phyloP scores from a whole-genome alignment of 1,140 invertebrate species.

The Solenopsis fugax region DNA sequence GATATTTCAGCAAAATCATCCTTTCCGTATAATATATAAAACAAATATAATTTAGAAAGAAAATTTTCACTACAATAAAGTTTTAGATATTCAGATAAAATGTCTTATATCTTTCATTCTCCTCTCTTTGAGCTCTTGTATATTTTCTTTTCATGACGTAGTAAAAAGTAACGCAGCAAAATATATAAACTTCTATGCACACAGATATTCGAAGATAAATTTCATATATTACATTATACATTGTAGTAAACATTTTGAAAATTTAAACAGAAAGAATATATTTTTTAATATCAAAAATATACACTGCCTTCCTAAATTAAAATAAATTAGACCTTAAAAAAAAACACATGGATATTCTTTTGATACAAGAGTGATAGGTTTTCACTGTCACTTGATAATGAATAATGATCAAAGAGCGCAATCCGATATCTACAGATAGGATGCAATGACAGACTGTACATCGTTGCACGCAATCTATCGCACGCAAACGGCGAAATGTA shows the following conservation, averaged over 20 bases:
- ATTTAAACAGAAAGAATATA: neutral
- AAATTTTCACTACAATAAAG: neutral
- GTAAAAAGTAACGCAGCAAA: neutral
- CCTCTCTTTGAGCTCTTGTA: neutral
- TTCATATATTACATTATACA: neutral
- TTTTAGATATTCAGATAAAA: slow-evolving; percentile 4
- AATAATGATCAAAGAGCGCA: slow-evolving; percentile 34
- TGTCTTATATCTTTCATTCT: neutral
- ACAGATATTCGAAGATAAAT: neutral
- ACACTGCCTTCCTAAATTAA: neutral
- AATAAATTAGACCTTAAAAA: neutral
- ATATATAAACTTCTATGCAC: neutral
- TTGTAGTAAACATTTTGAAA: neutral
- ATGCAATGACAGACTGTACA: slow-evolving; percentile 21
- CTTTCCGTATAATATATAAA: neutral
- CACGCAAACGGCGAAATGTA: slow-evolving; percentile 39
- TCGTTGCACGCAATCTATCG: slow-evolving; percentile 19
- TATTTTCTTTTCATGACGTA: neutral
- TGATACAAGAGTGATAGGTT: neutral
- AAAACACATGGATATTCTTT: neutral
- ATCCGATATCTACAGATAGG: slow-evolving; percentile 24
- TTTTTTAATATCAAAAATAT: neutral
- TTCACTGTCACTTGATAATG: slow-evolving; percentile 20
- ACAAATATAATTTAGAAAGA: neutral
- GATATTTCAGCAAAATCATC: too few relatives aligned